Base-by-base conservation (phyloP, 1,140 invertebrate genomes). In the Eriosoma lanigerum region DNA sequence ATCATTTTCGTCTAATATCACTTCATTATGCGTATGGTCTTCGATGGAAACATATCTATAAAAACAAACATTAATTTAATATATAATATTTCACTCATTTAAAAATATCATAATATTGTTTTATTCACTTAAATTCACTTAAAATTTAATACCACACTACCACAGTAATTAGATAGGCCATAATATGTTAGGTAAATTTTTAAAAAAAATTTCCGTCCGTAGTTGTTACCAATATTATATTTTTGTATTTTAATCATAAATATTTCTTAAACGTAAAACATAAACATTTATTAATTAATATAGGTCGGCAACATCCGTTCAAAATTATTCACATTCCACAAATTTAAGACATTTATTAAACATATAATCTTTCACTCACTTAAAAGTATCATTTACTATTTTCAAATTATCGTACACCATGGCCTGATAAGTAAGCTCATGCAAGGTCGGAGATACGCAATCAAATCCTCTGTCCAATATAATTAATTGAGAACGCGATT, bases 301-400 rank as follows among this genome's bases (percentile, higher is more conserved):
- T 38, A 38, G 32, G 32, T 38, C n/a, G n/a, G n/a, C n/a, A n/a
- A n/a, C n/a, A n/a, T n/a, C n/a, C n/a, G n/a, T n/a, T n/a, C n/a
- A n/a, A n/a, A n/a, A n/a, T n/a, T n/a, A n/a, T n/a, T n/a, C n/a
- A n/a, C n/a, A n/a, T n/a, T n/a, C n/a, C n/a, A 38, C 32, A 8
- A 38, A 4, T 38, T 38, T 4, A 8, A 38, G 8, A 38, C 8
- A 8, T 38, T 38, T 24, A 56, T 64, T 17, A 17, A 70, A 80
- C 19, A 9, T 15, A 48, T 21, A 68, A 13, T 62, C 56, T 32
- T 26, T 26, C 12, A 83, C 85, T 87, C 88, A 97, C 91, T 93
- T 96, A 87, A 99, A 99, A 10, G 99, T 98, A 87, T 99, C 98
- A 86, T 99, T 99, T 84, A 98, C 95, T 83, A 99, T 98, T 44